Conservation (phyloP, 2,113 vertebrate genomes). For the Microcebus tavaratra region DNA sequence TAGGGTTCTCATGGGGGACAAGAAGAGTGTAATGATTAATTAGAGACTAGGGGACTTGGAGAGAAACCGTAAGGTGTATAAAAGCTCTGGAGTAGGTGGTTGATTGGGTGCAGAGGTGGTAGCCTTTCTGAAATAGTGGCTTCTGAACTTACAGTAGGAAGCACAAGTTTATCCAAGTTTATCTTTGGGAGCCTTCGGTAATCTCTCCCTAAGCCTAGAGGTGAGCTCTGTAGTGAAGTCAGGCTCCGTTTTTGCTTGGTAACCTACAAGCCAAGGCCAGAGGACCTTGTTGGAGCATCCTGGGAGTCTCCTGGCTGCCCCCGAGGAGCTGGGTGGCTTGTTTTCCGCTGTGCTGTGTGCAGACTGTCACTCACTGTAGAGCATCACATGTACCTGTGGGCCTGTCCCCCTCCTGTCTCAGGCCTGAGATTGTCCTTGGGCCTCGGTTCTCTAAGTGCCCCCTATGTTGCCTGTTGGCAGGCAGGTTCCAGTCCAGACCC, state of each 20-base stretch:
- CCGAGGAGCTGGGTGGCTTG: rapidly evolving
- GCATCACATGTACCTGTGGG: not conserved
- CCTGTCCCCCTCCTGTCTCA: not conserved
- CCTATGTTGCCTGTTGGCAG: not conserved
- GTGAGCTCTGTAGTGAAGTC: not conserved
- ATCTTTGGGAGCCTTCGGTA: not conserved
- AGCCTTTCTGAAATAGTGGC: not conserved
- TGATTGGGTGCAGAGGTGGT: not conserved
- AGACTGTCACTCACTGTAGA: not conserved
- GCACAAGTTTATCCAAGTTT: not conserved
- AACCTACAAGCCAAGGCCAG: too few species aligned
- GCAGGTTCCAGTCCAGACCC: not conserved
- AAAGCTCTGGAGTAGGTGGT: not conserved
- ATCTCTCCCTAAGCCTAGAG: not conserved
- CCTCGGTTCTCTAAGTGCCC: not conserved
- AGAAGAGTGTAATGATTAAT: not conserved
- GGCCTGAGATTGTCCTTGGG: not conserved
- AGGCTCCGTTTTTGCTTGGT: not conserved
- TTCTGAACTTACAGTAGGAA: not conserved
- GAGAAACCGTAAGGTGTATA: too few species aligned
- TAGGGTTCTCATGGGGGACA: not conserved
- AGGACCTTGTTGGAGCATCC: not conserved
- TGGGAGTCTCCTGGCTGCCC: rapidly evolving
- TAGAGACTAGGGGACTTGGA: not conserved
- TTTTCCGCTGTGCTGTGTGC: too few species aligned